Evolutionary conservation across 2,113 vertebrate genomes (phyloP).

Genomic region (Ciconia boyciana): DNA sequence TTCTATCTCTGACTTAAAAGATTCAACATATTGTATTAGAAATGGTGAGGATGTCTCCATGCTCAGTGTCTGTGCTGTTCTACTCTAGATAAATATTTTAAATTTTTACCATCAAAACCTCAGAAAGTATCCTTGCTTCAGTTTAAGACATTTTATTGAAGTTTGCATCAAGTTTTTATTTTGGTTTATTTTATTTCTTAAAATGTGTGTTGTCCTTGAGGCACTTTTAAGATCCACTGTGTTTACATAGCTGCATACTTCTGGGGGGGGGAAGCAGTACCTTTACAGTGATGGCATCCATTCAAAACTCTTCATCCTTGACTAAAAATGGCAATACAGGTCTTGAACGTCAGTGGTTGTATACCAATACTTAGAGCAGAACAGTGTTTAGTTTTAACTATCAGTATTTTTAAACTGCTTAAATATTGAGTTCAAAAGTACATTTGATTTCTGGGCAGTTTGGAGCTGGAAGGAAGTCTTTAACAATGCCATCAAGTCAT

Average conservation of each 20-base stretch:
- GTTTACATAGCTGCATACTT: neutral
- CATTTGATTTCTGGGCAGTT: neutral
- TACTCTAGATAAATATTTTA: neutral
- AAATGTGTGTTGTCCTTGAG: neutral
- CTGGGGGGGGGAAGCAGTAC: neutral
- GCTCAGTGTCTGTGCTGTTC: neutral
- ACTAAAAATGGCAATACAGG: neutral
- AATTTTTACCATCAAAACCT: neutral
- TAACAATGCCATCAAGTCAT: neutral
- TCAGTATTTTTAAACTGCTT: neutral
- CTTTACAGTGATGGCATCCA: neutral
- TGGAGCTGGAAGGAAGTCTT: neutral
- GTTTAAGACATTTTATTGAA: neutral
- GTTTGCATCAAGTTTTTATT: neutral
- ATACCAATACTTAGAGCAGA: neutral
- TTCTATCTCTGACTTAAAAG: neutral
- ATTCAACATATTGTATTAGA: neutral
- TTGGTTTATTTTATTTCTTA: neutral
- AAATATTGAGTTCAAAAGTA: neutral
- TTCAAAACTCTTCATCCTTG: neutral
- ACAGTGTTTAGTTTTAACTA: neutral
- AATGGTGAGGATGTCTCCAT: neutral
- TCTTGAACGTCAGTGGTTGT: neutral
- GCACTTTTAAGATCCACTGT: neutral
- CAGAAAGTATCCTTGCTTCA: neutral